phyloP scores from a whole-genome alignment of 2,797 vertebrate species.

The Glyptemys insculpta region DNA sequence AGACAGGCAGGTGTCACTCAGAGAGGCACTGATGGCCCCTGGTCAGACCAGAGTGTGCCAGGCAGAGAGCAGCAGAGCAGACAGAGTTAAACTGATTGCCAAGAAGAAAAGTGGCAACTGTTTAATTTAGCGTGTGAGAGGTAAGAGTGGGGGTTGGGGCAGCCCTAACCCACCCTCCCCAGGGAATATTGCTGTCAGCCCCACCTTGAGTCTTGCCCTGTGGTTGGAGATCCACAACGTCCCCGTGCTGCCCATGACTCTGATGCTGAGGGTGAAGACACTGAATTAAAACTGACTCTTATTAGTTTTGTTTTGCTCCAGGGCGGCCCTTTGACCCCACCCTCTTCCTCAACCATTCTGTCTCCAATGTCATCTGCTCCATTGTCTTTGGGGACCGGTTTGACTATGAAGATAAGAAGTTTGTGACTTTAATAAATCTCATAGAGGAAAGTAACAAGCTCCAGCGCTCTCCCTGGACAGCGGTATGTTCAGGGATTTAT shows the following conservation, averaged over 20 bases:
- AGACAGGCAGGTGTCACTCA: background rate
- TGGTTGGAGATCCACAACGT: background rate
- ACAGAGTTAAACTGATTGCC: background rate
- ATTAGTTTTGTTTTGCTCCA: conserved; percentile 23
- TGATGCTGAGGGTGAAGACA: background rate
- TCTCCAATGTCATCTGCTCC: conserved; percentile 86
- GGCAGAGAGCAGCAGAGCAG: background rate
- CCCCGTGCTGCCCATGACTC: background rate
- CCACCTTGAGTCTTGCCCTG: no score
- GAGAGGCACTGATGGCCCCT: background rate
- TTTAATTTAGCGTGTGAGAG: background rate
- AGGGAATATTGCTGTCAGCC: no score
- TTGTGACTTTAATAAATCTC: conserved; percentile 71
- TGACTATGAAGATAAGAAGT: conserved; percentile 84
- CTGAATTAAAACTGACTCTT: background rate
- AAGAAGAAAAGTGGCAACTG: background rate
- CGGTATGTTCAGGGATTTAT: background rate
- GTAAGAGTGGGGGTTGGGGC: background rate
- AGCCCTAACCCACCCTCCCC: background rate
- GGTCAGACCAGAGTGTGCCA: background rate
- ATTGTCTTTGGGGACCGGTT: conserved; percentile 88
- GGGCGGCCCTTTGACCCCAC: conserved; percentile 86
- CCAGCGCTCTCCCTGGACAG: background rate
- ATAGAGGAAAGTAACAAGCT: background rate
- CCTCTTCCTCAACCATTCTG: conserved; percentile 75